Evolutionary conservation across 92 coral and sea anemone genomes (phyloP).

Genomic region (Scolanthus callimorphus): DNA sequence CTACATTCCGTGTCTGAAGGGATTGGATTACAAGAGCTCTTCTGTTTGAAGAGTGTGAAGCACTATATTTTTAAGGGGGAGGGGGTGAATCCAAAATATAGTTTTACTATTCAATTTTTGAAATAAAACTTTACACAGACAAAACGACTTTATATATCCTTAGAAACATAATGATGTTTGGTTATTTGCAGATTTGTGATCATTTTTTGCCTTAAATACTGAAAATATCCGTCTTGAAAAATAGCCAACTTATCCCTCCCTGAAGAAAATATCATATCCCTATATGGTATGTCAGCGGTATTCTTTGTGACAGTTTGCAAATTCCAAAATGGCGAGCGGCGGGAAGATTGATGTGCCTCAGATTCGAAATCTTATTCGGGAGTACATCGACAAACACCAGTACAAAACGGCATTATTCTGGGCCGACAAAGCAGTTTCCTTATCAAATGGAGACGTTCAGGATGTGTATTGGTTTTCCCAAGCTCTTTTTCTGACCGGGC

Average conservation of each 20-base stretch:
- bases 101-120: no score
- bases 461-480: conserved; percentile 99
- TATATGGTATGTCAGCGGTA: conserved; percentile 70
- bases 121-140: no score
- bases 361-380: conserved; percentile 96
- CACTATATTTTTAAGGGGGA: neutral
- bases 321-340: conserved; percentile 96
- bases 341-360: conserved; percentile 99
- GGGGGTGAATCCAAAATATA: neutral
- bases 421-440: conserved; percentile 97
- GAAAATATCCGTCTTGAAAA: no score
- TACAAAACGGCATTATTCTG: conserved; percentile 96
- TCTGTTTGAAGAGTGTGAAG: neutral
- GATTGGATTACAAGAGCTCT: conserved; percentile 3
- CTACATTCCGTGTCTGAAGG: neutral
- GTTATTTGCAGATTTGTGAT: no score
- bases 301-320: conserved; percentile 4
- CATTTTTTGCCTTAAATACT: no score
- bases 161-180: no score
- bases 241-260: no score
- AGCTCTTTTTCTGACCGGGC: conserved; percentile 81
- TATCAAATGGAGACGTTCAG: conserved; percentile 89
- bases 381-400: conserved; percentile 89
- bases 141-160: no score
- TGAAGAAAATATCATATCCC: no score